A percentile compares a stretch with the other conserved stretches of the same genome.
Evolutionary conservation across 2,113 vertebrate species (phyloP).

Genomic region (Platichthys stellatus): DNA sequence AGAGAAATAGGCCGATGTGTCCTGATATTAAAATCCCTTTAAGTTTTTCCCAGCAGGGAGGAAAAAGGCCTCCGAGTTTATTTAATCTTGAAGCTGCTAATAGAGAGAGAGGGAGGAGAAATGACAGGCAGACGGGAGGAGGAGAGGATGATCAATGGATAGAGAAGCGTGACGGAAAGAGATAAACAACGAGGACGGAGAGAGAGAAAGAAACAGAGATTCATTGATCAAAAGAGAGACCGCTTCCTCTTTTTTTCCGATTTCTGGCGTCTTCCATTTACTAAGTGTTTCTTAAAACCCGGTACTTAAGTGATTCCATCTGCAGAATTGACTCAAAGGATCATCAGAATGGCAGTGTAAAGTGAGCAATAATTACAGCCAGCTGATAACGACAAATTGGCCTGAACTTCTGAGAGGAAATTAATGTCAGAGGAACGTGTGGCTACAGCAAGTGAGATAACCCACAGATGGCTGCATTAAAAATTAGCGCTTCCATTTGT

Average conservation of each 20-base stretch:
- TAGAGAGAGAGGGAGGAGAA: conserved; percentile 3
- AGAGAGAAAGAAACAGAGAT: not conserved
- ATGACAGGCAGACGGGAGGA: conserved; percentile 11
- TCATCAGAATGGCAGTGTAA: conserved; percentile 56
- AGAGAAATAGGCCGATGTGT: not conserved
- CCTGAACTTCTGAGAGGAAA: conserved; percentile 56
- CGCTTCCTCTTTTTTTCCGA: not conserved
- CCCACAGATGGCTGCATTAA: conserved; percentile 63
- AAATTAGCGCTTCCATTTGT: conserved; percentile 41
- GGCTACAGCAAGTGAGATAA: conserved; percentile 48
- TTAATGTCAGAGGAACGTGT: conserved; percentile 32
- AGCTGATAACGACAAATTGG: conserved; percentile 69
- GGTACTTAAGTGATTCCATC: conserved; percentile 60
- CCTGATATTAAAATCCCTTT: not conserved
- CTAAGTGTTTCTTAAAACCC: conserved; percentile 59
- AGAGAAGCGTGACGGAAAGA: conserved; percentile 6
- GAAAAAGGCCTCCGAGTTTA: conserved; percentile 6
- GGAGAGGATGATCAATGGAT: conserved; percentile 22
- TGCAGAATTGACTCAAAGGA: conserved; percentile 62
- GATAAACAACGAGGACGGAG: not conserved
- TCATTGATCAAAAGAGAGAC: not conserved
- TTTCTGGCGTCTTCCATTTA: conserved; percentile 47
- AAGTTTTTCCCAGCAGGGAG: not conserved
- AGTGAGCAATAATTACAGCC: conserved; percentile 60
- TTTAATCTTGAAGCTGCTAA: conserved; percentile 36